Evolutionary conservation across 2,888 invertebrate species (phyloP).

Genomic region (Campoplex capitator): DNA sequence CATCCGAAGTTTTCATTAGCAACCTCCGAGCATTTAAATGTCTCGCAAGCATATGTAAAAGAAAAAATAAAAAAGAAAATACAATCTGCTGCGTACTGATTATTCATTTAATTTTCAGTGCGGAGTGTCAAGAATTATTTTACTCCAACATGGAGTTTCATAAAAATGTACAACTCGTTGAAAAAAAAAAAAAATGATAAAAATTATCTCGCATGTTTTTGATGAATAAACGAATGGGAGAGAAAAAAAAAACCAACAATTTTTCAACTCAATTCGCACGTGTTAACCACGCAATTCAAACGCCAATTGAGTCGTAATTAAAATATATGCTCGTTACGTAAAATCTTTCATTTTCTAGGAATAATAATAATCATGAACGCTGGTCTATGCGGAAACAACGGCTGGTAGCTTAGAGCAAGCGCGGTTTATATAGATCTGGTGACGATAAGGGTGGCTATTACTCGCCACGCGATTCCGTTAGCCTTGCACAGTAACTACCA

Average conservation of each 20-base stretch:
- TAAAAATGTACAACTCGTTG: neutral
- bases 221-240: neutral
- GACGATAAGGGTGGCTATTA: constrained; percentile 53
- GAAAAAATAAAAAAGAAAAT: constrained; percentile 59
- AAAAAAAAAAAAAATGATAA: neutral
- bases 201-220: neutral
- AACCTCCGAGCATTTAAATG: constrained; percentile 53
- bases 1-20: constrained; percentile 73
- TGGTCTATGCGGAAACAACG: constrained; percentile 12
- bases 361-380: constrained; percentile 21
- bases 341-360: neutral
- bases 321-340: neutral
- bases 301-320: neutral
- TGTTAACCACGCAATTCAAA: neutral
- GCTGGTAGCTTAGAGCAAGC: neutral
- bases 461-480: constrained; percentile 57
- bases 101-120: neutral
- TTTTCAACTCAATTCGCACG: neutral
- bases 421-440: constrained; percentile 39
- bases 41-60: constrained; percentile 21
- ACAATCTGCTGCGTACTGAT: constrained; percentile 61
- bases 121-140: neutral
- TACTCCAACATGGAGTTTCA: neutral
- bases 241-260: neutral
- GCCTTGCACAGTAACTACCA: constrained; percentile 44